Evolutionary conservation across 2,797 vertebrate species (phyloP), one percentile per base, ranked within the genome.

Genomic region (Alcedo atthis): DNA sequence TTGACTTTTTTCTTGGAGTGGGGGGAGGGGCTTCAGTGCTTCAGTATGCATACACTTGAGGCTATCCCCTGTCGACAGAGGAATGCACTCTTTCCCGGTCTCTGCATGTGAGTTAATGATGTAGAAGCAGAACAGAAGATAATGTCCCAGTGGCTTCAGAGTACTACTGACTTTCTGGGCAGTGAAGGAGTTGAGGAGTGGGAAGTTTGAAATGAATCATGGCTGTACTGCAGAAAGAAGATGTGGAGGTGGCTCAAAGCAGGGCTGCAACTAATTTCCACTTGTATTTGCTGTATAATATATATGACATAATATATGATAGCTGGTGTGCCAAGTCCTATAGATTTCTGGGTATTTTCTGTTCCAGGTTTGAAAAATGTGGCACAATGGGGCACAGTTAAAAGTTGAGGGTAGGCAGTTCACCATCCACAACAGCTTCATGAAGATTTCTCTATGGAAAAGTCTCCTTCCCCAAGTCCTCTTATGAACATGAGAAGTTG

Each of bases 11-110:
- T 35, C 55, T 21, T 37, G 37, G 37, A 37, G 37, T 37, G 37
- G 0, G 1, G 9, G 12, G 5, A 6, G 7, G 1, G 2, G 20
- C 37, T 37, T 37, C 37, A 37, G 37, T 37, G 13, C 37, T 37
- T 21, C 24, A 2, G 21, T 16, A 6, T 17, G 6, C 6, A 2
- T 6, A 1, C 12, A 21, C 9, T 5, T 45, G 42, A 75, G 25
- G 32, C 8, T 78, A 33, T 46, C 4, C 8, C 2, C 4, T 57
- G 15, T 17, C 18, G 21, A 26, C 25, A 43, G 32, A 57, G 21
- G 7, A 18, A 32, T 12, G 10, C 8, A 43, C 20, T 7, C 24
- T 55, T 73, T 57, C 17, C 8, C 24, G 21, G 6, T 32, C 18
- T 67, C 42, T 7, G 2, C 18, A 5, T 4, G 7, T 13, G 21